A percentile compares a stretch with the other conserved stretches of the same genome.
phyloP scores from a whole-genome alignment of 64 coral and sea anemone genomes.

The Acropora tenuis region DNA sequence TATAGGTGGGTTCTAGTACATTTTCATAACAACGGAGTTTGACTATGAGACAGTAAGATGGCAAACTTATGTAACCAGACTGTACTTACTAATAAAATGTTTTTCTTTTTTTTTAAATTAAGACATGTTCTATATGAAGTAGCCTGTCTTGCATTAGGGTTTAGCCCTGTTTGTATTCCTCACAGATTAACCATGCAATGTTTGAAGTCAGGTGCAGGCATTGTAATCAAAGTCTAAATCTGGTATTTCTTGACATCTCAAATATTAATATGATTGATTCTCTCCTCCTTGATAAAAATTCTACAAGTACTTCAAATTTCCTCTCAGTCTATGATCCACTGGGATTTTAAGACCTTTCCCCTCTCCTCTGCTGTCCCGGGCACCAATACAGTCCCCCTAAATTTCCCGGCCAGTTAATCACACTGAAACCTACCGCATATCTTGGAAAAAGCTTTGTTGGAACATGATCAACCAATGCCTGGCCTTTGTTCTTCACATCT shows the following conservation, averaged over 20 bases:
- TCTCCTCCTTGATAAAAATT: slow-evolving; percentile 56
- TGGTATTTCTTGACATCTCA: slow-evolving; percentile 58
- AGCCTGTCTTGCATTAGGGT: too few species aligned
- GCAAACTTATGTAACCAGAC: too few species aligned
- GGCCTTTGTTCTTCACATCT: slow-evolving; percentile 66
- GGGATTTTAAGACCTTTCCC: slow-evolving; percentile 30
- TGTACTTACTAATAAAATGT: too few species aligned
- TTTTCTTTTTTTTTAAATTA: too few species aligned
- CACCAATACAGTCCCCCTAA: slow-evolving; percentile 74
- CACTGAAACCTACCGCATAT: not conserved
- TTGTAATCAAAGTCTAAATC: too few species aligned
- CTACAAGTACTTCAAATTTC: slow-evolving; percentile 68
- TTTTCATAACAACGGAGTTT: too few species aligned
- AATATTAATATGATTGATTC: slow-evolving; percentile 74
- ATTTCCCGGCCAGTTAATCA: slow-evolving; percentile 16
- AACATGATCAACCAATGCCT: slow-evolving; percentile 71
- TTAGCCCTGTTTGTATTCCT: too few species aligned
- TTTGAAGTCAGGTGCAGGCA: too few species aligned
- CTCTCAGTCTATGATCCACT: slow-evolving; percentile 45
- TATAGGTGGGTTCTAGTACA: too few species aligned
- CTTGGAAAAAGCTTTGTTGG: slow-evolving; percentile 57
- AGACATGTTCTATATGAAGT: too few species aligned
- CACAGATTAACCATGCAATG: too few species aligned
- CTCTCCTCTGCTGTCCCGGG: slow-evolving; percentile 36
- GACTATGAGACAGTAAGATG: too few species aligned